Conservation (phyloP, 2,888 invertebrate genomes). For the Quadriops clusia region DNA sequence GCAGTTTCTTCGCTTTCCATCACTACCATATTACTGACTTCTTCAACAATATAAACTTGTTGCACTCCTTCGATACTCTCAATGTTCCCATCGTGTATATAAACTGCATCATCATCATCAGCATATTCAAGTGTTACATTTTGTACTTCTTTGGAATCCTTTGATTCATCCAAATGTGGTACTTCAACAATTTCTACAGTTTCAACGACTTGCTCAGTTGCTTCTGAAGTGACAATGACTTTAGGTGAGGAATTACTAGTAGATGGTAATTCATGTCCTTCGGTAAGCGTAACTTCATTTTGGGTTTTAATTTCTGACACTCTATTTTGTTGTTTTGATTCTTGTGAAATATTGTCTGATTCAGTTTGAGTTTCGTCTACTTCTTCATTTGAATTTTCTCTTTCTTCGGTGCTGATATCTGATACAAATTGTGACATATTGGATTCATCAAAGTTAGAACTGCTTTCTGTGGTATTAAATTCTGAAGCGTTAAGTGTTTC, state of each 20-base stretch:
- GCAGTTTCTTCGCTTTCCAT: neutral
- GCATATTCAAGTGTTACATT: neutral
- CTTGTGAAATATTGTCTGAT: neutral
- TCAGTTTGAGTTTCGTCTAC: neutral
- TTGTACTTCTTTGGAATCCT: neutral
- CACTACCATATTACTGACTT: neutral
- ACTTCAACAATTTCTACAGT: conserved; percentile 3
- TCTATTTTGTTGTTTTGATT: neutral
- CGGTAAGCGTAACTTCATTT: neutral
- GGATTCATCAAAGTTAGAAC: too few species aligned
- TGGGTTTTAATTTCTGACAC: neutral
- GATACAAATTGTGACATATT: too few species aligned
- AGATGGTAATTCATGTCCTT: neutral
- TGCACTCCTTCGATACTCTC: neutral
- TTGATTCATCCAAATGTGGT: neutral
- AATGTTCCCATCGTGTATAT: neutral
- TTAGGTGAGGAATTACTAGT: neutral
- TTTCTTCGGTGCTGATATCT: too few species aligned
- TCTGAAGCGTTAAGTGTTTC: too few species aligned
- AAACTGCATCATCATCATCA: conserved; percentile 4
- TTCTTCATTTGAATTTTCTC: too few species aligned
- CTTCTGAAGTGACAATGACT: conserved; percentile 2
- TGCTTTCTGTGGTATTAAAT: too few species aligned
- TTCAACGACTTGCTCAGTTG: conserved; percentile 4
- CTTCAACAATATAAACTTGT: neutral